Percentiles rank a stretch among this genome's conserved stretches.
phyloP scores from a whole-genome alignment of 2,113 vertebrate genomes.

The Lycaon pictus region DNA sequence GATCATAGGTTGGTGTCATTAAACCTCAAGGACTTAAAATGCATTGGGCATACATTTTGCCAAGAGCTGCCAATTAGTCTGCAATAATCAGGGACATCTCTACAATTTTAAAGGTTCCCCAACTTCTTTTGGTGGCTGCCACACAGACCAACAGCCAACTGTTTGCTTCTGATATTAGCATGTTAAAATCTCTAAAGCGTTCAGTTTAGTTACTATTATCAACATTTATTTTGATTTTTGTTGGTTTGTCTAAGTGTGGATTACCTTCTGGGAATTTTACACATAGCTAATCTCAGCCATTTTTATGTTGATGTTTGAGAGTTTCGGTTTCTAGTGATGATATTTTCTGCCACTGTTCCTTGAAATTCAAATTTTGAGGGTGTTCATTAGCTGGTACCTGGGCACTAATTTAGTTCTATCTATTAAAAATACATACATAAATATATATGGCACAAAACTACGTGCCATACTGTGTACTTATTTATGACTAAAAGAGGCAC shows the following conservation, averaged over 20 bases:
- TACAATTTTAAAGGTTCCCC: not conserved
- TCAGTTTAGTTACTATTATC: conserved; percentile 8
- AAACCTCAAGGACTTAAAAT: not conserved
- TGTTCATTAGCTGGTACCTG: conserved; percentile 58
- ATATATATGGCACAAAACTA: not conserved
- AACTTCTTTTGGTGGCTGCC: not conserved
- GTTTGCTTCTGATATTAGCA: not conserved
- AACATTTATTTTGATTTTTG: conserved; percentile 24
- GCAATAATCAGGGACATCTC: not conserved
- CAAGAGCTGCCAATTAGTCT: not conserved
- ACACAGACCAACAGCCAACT: not conserved
- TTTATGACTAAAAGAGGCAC: conserved; percentile 42
- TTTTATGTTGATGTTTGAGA: conserved; percentile 61
- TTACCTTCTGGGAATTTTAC: conserved; percentile 70
- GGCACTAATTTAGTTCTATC: conserved; percentile 65
- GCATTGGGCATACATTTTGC: not conserved
- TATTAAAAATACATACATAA: conserved; percentile 57
- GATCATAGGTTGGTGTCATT: not conserved
- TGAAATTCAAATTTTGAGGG: conserved; percentile 78
- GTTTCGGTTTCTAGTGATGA: conserved; percentile 72
- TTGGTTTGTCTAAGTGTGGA: not conserved
- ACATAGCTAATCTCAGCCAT: conserved; percentile 62
- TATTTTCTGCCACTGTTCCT: conserved; percentile 77
- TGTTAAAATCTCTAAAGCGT: not conserved
- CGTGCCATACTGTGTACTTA: not conserved